These are phyloP conservation scores for Iguana delicatissima DNA, from an alignment of 2,797 vertebrate species.

Conservation along the genomic window DNA sequence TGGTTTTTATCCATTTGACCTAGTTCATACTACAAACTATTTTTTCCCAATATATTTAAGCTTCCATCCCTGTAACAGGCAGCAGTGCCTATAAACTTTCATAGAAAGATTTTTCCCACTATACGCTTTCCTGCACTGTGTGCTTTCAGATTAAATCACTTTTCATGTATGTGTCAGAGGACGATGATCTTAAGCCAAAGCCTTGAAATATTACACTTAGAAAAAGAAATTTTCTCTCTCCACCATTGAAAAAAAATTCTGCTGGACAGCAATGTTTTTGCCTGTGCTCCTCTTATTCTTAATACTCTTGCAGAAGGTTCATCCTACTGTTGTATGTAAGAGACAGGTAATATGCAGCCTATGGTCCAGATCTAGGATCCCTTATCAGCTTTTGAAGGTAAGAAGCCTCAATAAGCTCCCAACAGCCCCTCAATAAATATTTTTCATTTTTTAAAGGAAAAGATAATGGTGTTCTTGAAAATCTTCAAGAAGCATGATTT, in stretches of 20 bases:
- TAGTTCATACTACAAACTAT: neutral
- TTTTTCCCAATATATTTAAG: neutral
- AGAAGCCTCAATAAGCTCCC: no score
- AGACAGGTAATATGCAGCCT: neutral
- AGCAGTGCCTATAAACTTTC: no score
- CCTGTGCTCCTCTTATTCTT: neutral
- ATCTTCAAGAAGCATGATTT: no score
- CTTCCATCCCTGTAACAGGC: neutral
- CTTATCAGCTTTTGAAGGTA: no score
- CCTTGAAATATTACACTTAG: neutral
- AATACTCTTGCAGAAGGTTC: neutral
- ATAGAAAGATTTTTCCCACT: neutral
- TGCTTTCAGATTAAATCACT: conserved; percentile 1
- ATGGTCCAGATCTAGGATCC: no score
- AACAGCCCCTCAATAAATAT: no score
- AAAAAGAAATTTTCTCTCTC: neutral
- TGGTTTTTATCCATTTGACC: neutral
- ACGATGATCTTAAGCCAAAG: neutral
- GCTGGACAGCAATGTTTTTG: neutral
- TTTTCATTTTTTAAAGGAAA: no score
- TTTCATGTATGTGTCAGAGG: neutral
- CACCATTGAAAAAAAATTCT: no score
- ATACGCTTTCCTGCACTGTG: neutral
- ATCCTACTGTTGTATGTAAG: neutral
- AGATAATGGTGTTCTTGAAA: no score